Conservation (phyloP, 2,797 vertebrate genomes). For the Triplophysa yarkandensis region DNA sequence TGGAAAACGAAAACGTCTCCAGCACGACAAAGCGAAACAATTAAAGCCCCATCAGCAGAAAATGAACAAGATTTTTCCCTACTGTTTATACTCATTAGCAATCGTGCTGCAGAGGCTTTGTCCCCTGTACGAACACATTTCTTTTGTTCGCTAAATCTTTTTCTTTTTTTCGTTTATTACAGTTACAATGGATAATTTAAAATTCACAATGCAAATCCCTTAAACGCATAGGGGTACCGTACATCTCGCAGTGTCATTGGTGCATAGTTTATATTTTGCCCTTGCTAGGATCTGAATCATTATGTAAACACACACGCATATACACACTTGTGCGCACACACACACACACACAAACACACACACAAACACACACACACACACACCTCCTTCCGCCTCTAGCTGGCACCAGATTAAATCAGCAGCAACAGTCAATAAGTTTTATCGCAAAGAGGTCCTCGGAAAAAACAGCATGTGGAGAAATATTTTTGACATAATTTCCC, state of each 20-base stretch:
- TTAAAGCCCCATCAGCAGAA: slow-evolving; percentile 61
- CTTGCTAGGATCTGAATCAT: slow-evolving; percentile 46
- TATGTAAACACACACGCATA: slow-evolving; percentile 29
- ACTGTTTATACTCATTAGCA: slow-evolving; percentile 66
- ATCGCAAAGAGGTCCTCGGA: slow-evolving; percentile 43
- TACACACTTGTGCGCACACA: slow-evolving; percentile 19
- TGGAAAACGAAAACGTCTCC: slow-evolving; percentile 59
- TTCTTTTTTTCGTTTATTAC: slow-evolving; percentile 62
- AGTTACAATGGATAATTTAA: slow-evolving; percentile 63
- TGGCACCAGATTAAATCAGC: slow-evolving; percentile 50
- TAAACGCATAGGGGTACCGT: slow-evolving; percentile 53
- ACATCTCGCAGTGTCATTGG: slow-evolving; percentile 52
- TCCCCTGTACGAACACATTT: slow-evolving; percentile 40
- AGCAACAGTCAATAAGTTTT: slow-evolving; percentile 51
- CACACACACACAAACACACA: slow-evolving; percentile 35
- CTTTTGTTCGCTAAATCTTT: slow-evolving; percentile 53
- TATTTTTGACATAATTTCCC: slow-evolving; percentile 42
- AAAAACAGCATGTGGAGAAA: slow-evolving; percentile 42
- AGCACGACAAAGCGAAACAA: slow-evolving; percentile 51
- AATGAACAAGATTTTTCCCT: slow-evolving; percentile 56
- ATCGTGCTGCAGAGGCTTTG: slow-evolving; percentile 54
- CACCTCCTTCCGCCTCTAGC: slow-evolving; percentile 31
- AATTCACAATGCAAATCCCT: slow-evolving; percentile 59
- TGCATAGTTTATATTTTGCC: slow-evolving; percentile 49
- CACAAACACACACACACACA: slow-evolving; percentile 12